Evolutionary conservation across 2,888 invertebrate species (phyloP).

Genomic region (Eucera pruinosa): DNA sequence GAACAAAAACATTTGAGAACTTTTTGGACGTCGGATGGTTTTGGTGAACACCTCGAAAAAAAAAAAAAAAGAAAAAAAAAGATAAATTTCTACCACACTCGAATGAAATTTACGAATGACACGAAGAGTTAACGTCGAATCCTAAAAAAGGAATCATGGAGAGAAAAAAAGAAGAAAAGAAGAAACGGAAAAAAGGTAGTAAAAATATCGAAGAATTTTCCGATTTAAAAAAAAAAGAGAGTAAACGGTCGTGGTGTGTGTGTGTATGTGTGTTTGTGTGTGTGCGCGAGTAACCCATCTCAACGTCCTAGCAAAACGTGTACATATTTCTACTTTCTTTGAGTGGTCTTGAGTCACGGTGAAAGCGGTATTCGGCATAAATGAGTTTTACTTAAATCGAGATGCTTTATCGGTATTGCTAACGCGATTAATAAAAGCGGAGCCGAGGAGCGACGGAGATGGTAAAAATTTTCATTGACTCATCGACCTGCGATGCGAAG

Average conservation of each 20-base stretch:
- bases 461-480: conserved; percentile 46
- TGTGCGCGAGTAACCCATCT: conserved; percentile 48
- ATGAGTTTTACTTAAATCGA: conserved; percentile 50
- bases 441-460: conserved; percentile 42
- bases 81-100: not conserved
- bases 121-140: conserved; percentile 25
- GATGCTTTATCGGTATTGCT: conserved; percentile 34
- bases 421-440: conserved; percentile 26
- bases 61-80: no score
- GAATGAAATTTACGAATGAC: conserved; percentile 20
- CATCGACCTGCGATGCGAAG: conserved; percentile 47
- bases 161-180: conserved; percentile 12
- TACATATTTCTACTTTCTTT: conserved; percentile 50
- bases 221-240: conserved; percentile 19
- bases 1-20: conserved; percentile 1
- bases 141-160: conserved; percentile 18
- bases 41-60: conserved; percentile 16
- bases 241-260: conserved; percentile 25
- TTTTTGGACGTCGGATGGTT: not conserved
- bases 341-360: conserved; percentile 82
- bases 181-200: not conserved
- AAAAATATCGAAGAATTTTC: conserved; percentile 13
- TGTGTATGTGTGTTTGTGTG: no score
- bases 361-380: conserved; percentile 75
- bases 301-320: conserved; percentile 32